A percentile compares a stretch with the other conserved stretches of the same genome.
Evolutionary conservation across 1,140 invertebrate genomes (phyloP).

Genomic region (Drosophila burlai): DNA sequence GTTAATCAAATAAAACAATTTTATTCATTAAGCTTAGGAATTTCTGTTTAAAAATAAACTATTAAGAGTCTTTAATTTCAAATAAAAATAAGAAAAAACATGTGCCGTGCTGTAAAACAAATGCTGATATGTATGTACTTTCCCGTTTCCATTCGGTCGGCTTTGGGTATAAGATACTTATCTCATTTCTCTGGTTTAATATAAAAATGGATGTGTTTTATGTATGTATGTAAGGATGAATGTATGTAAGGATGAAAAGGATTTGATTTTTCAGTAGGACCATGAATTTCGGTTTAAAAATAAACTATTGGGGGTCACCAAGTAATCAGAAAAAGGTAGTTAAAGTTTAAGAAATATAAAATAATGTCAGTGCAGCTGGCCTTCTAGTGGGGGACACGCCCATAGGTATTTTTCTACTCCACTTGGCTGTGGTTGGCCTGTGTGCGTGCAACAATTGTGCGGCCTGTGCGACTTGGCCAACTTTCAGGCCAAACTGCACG

Average conservation of each 20-base stretch:
- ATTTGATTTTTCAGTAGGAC: neutral
- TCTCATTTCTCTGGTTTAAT: no score
- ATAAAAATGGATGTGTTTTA: no score
- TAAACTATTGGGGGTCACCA: neutral
- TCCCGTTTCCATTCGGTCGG: no score
- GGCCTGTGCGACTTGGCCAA: conserved; percentile 67
- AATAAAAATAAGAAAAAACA: no score
- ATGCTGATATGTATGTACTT: no score
- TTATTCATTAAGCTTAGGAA: neutral
- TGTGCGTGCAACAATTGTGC: conserved; percentile 79
- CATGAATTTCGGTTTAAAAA: neutral
- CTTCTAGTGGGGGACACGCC: conserved; percentile 36
- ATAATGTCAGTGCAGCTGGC: conserved; percentile 24
- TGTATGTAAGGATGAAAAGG: no score
- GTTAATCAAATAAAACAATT: neutral
- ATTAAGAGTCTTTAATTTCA: neutral
- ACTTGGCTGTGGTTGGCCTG: conserved; percentile 53
- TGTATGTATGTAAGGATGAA: no score
- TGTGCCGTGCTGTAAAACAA: no score
- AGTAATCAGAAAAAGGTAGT: neutral
- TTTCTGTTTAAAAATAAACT: neutral
- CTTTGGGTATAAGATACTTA: no score
- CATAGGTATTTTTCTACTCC: conserved; percentile 63
- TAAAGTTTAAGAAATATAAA: conserved; percentile 12
- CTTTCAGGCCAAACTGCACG: conserved; percentile 59